Base-by-base conservation (phyloP, 2,797 vertebrate genomes). In the Spinus olivaceus region DNA sequence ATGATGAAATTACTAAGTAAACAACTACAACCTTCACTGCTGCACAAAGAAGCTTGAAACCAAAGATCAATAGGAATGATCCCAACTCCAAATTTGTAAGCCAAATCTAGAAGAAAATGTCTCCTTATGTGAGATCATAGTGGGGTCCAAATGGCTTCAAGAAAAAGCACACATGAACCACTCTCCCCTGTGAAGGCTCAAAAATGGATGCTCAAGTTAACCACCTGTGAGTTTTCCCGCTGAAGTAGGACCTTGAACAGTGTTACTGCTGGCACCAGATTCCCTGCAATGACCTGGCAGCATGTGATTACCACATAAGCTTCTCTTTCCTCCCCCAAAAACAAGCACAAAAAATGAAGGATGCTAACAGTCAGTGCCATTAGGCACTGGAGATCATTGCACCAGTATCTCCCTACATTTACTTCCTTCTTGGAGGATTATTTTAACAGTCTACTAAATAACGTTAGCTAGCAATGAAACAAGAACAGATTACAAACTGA, bases 121-220 rank as follows among this genome's bases (percentile, higher is more conserved):
- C 16, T 90, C 64, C 63, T 81, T 65, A 77, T 0, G 0, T 39
- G 71, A 87, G 39, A 87, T 63, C 46, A 53, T 3, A 77, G 60
- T 5, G 10, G 64, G 41, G 32, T 32, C 23, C 51, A 70, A 56
- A 54, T 1, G 7, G 37, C 41, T 86, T 81, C 50, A 86, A 80
- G 35, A 53, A 50, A 65, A 90, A 73, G 49, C 0, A 0, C 18
- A 44, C 0, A 0, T 25, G 19, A 90, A 79, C 22, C 2, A 10
- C 39, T 33, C 54, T 76, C 39, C 57, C 44, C 49, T 67, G 41
- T 42, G 59, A 79, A 76, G 21, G 42, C 39, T 93, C 57, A 59
- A 53, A 72, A 60, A 6, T 41, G 25, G 65, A 81, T 63, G 50
- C 56, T 69, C 14, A 39, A 54, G 54, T 65, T 70, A 83, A 67